phyloP scores from a whole-genome alignment of 2,797 vertebrate species.

The Scyliorhinus canicula region DNA sequence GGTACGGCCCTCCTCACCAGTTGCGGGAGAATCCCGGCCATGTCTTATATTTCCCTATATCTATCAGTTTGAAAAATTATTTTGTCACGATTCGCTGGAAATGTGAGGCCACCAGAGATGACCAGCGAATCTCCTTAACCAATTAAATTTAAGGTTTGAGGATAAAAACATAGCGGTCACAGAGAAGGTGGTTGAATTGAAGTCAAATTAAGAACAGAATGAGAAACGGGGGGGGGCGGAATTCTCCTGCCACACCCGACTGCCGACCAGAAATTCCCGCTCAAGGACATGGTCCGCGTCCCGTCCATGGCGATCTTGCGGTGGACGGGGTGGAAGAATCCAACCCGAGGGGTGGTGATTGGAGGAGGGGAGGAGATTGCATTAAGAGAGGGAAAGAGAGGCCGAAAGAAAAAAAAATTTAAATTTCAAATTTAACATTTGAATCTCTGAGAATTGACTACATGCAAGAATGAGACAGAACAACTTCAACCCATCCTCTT shows the following conservation, averaged over 20 bases:
- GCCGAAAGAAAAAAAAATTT: neutral
- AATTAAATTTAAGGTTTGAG: neutral
- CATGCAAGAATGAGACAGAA: neutral
- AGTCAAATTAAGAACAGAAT: neutral
- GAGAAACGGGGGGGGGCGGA: slow-evolving; percentile 43
- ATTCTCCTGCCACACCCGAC: too few relatives aligned
- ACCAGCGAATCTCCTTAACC: neutral
- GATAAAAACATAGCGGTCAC: slow-evolving; percentile 42
- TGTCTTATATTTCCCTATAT: too few relatives aligned
- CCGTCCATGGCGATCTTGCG: too few relatives aligned
- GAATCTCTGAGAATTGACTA: neutral
- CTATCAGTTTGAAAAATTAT: too few relatives aligned
- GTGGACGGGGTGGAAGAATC: too few relatives aligned
- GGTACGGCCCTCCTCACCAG: too few relatives aligned
- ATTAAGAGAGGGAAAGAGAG: neutral
- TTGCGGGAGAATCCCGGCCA: too few relatives aligned
- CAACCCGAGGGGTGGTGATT: too few relatives aligned
- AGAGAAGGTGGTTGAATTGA: slow-evolving; percentile 40
- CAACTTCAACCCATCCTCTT: neutral
- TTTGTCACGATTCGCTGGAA: neutral
- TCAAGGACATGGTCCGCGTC: too few relatives aligned
- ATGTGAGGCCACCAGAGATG: neutral
- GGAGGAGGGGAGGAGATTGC: slow-evolving; percentile 53
- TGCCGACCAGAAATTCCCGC: too few relatives aligned
- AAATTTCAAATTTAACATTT: neutral